A percentile compares a stretch with the other conserved stretches of the same genome.
Evolutionary conservation across 2,888 invertebrate genomes (phyloP).

Genomic region (Reticulitermes lucifugus): DNA sequence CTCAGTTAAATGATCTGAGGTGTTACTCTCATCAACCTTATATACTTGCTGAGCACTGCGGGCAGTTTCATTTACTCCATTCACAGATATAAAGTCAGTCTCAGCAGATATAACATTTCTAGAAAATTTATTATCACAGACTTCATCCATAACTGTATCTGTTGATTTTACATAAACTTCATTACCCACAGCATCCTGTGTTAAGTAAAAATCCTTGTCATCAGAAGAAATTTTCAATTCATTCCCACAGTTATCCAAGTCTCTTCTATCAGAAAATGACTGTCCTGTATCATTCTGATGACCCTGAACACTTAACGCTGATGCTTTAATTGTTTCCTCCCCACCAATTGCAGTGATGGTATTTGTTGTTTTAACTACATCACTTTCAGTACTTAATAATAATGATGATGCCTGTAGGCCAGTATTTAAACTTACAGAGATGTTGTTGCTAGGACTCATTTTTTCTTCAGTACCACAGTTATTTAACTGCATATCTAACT

Average conservation of each 20-base stretch:
- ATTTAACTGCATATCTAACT: too few relatives aligned
- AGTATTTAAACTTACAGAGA: too few relatives aligned
- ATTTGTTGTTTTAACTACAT: too few relatives aligned
- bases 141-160: not conserved
- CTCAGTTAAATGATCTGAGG: not conserved
- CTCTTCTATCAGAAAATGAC: constrained; percentile 10
- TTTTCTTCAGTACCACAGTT: too few relatives aligned
- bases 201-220: not conserved
- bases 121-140: too few relatives aligned
- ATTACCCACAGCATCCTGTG: not conserved
- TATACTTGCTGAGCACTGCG: not conserved
- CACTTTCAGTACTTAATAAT: too few relatives aligned
- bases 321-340: too few relatives aligned
- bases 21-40: not conserved
- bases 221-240: constrained; percentile 16
- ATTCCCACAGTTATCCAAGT: not conserved
- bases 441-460: too few relatives aligned
- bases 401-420: too few relatives aligned
- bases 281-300: not conserved
- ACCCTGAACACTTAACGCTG: not conserved
- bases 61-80: not conserved
- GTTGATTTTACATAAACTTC: not conserved
- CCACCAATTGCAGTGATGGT: too few relatives aligned
- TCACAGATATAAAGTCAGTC: not conserved
- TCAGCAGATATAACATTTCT: not conserved